A percentile compares a stretch with the other conserved stretches of the same genome.
These are phyloP conservation scores for Liparis tanakae DNA, from an alignment of 2,797 vertebrate genomes.

Conservation along the genomic window DNA sequence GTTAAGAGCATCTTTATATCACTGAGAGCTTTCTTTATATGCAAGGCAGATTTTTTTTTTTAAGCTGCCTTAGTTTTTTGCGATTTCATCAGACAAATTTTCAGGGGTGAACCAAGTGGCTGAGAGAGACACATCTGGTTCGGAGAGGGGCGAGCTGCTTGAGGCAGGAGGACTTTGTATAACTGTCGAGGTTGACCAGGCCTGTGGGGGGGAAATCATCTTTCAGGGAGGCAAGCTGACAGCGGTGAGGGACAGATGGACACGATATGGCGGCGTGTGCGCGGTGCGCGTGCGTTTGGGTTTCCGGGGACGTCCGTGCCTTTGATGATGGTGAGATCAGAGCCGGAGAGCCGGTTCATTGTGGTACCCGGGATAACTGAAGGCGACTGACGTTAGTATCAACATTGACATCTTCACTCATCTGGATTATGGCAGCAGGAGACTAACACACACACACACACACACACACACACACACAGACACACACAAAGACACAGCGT, in stretches of 20 bases:
- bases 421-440: neutral
- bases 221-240: neutral
- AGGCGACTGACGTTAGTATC: too few relatives aligned
- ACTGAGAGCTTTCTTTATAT: neutral
- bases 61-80: neutral
- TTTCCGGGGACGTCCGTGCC: neutral
- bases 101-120: neutral
- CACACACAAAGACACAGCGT: neutral
- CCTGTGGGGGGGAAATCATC: neutral
- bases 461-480: neutral
- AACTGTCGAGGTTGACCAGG: neutral
- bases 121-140: neutral
- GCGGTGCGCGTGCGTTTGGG: neutral
- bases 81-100: neutral
- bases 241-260: neutral
- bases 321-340: neutral
- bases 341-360: neutral
- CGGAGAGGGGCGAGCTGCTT: neutral
- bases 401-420: neutral
- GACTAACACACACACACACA: neutral
- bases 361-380: neutral
- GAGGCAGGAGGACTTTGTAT: neutral
- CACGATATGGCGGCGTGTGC: neutral
- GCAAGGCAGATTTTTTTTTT: neutral
- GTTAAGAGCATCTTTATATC: neutral